phyloP scores from a whole-genome alignment of 2,113 vertebrate species.

The Rafetus swinhoei region DNA sequence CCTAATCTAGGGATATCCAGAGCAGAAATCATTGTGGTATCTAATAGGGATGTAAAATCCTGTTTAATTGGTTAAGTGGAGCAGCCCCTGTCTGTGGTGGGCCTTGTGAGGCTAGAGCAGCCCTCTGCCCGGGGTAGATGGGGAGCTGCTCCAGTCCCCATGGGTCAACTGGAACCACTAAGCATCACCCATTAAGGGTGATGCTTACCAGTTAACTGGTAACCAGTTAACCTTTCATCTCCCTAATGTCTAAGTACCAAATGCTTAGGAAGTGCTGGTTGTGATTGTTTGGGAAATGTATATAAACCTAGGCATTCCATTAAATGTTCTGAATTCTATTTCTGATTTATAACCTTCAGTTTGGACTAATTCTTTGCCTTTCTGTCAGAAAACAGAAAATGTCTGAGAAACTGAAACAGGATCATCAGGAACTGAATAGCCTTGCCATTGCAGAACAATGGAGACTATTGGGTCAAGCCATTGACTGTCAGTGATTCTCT shows the following conservation, averaged over 20 bases:
- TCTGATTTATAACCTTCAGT: background rate
- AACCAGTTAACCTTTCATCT: too few relatives aligned
- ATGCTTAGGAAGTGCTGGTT: background rate
- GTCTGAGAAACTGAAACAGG: background rate
- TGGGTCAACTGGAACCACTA: too few relatives aligned
- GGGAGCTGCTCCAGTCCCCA: too few relatives aligned
- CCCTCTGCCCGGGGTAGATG: too few relatives aligned
- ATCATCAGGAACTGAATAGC: background rate
- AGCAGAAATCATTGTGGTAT: background rate
- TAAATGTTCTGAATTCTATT: background rate
- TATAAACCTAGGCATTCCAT: background rate
- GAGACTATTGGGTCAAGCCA: background rate
- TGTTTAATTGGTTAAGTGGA: too few relatives aligned
- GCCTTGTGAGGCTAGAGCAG: too few relatives aligned
- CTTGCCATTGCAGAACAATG: background rate
- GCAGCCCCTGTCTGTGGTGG: too few relatives aligned
- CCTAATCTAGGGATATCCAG: background rate
- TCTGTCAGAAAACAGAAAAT: background rate
- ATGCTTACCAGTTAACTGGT: too few relatives aligned
- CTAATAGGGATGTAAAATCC: too few relatives aligned
- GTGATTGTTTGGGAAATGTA: fast-evolving
- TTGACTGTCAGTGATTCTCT: background rate
- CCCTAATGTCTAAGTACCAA: background rate
- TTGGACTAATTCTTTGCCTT: background rate
- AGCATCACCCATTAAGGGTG: too few relatives aligned